Evolutionary conservation across 2,797 vertebrate genomes (phyloP).

Genomic region (Enteromius argenteus): DNA sequence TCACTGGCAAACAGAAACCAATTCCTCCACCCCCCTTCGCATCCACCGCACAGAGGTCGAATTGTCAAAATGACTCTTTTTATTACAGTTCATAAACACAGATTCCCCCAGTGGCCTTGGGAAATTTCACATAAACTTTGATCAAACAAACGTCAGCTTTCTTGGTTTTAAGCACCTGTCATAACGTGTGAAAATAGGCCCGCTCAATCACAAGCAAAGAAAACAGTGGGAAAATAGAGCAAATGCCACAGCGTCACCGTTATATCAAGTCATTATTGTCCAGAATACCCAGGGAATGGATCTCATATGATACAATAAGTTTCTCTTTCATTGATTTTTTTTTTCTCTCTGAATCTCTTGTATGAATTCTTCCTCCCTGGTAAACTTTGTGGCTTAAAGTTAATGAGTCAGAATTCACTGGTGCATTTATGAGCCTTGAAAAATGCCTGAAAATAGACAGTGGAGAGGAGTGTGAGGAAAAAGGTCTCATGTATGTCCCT

Average conservation of each 20-base stretch:
- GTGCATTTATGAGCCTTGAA: constrained; percentile 72
- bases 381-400: constrained; percentile 91
- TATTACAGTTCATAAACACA: constrained; percentile 99
- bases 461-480: constrained; percentile 9
- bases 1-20: constrained; percentile 85
- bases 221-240: constrained; percentile 83
- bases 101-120: constrained; percentile 86
- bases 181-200: constrained; percentile 78
- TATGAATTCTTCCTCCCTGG: constrained; percentile 61
- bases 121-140: constrained; percentile 98
- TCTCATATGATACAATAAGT: constrained; percentile 87
- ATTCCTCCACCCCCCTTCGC: constrained; percentile 77
- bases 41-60: constrained; percentile 82
- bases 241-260: constrained; percentile 82
- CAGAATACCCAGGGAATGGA: constrained; percentile 80
- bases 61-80: constrained; percentile 99
- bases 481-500: constrained; percentile 19
- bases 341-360: constrained; percentile 50
- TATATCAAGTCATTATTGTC: constrained; percentile 87
- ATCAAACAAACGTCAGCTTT: constrained; percentile 92
- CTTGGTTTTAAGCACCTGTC: constrained; percentile 77
- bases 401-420: constrained; percentile 85
- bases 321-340: constrained; percentile 71
- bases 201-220: constrained; percentile 82
- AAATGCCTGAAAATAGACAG: constrained; percentile 57